These are phyloP conservation scores for Hyppa rectilinea DNA, from an alignment of 2,888 invertebrate species.

Conservation along the genomic window DNA sequence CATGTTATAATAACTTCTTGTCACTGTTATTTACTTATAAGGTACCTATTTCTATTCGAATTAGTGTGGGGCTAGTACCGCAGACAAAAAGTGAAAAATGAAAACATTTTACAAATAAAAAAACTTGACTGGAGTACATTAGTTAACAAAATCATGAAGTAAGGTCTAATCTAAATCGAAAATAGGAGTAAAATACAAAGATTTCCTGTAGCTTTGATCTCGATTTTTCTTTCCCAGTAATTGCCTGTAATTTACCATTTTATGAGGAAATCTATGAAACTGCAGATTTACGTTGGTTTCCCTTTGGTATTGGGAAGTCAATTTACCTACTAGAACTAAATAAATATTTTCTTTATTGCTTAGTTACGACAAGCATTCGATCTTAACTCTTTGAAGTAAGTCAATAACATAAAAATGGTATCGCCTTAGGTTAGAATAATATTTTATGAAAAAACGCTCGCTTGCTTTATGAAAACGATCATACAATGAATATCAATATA, in stretches of 20 bases:
- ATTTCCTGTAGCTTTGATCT: constrained; percentile 46
- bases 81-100: too few relatives aligned
- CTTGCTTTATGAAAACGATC: neutral
- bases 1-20: too few relatives aligned
- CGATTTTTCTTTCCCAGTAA: constrained; percentile 32
- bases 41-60: too few relatives aligned
- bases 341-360: constrained; percentile 5
- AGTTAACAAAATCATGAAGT: constrained; percentile 10
- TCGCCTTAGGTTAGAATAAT: too few relatives aligned
- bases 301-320: constrained; percentile 13
- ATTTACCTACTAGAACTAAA: constrained; percentile 7
- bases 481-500: neutral
- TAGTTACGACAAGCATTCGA: neutral
- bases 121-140: neutral
- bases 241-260: constrained; percentile 26
- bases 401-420: too few relatives aligned
- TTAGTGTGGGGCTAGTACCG: too few relatives aligned
- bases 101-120: too few relatives aligned
- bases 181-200: constrained; percentile 22
- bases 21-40: too few relatives aligned
- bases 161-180: constrained; percentile 21
- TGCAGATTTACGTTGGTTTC: constrained; percentile 18
- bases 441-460: neutral
- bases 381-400: neutral
- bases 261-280: neutral